phyloP scores from a whole-genome alignment of 2,113 vertebrate genomes.

The Acanthochromis polyacanthus region DNA sequence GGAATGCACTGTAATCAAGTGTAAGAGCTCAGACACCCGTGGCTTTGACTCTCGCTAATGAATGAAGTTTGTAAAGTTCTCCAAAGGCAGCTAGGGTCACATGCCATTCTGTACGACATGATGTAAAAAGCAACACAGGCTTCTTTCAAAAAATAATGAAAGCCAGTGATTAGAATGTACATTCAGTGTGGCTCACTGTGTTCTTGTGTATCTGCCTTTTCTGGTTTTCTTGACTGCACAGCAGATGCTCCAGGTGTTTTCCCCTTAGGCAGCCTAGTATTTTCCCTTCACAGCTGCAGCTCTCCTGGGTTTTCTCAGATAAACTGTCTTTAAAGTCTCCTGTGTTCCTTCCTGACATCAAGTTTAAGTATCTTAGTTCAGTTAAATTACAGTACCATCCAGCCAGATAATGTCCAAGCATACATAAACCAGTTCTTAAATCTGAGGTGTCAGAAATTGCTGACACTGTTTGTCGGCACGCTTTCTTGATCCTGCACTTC shows the following conservation, averaged over 20 bases:
- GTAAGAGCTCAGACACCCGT: constrained; percentile 33
- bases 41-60: constrained; percentile 60
- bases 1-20: constrained; percentile 57
- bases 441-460: not conserved
- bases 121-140: constrained; percentile 21
- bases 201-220: constrained; percentile 14
- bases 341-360: not conserved
- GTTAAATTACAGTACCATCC: not conserved
- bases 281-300: constrained; percentile 41
- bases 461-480: not conserved
- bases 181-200: constrained; percentile 12
- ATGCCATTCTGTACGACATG: constrained; percentile 17
- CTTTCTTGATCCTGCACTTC: not conserved
- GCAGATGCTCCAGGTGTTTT: constrained; percentile 69
- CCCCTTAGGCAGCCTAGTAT: constrained; percentile 18
- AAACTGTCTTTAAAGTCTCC: not conserved
- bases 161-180: constrained; percentile 4
- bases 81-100: constrained; percentile 36
- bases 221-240: constrained; percentile 33
- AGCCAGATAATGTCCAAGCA: not conserved
- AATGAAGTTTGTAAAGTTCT: constrained; percentile 66
- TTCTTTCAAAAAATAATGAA: constrained; percentile 1
- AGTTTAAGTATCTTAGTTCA: not conserved
- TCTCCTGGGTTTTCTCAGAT: not conserved
- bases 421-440: not conserved